phyloP scores from a whole-genome alignment of 1,140 invertebrate species.

The Hyles vespertilio region DNA sequence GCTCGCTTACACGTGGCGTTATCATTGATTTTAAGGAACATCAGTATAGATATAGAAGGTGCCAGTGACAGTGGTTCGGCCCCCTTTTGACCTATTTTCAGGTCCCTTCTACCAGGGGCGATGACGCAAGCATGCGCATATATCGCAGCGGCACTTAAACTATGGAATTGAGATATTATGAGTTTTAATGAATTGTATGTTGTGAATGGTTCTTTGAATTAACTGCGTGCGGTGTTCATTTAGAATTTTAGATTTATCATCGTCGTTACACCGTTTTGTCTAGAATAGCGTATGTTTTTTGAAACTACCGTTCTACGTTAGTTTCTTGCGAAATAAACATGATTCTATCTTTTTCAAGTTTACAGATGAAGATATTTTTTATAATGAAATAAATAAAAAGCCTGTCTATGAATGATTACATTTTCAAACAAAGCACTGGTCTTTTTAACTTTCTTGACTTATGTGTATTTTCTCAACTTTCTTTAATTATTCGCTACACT shows the following conservation, averaged over 20 bases:
- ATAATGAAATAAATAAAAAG: too few relatives aligned
- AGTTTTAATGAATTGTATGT: too few relatives aligned
- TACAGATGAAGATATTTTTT: too few relatives aligned
- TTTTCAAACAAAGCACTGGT: too few relatives aligned
- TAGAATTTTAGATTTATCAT: neutral
- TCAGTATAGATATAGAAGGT: slow-evolving; percentile 25
- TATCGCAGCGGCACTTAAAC: slow-evolving; percentile 2
- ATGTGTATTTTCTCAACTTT: too few relatives aligned
- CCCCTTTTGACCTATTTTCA: slow-evolving; percentile 70
- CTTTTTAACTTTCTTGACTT: too few relatives aligned
- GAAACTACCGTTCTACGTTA: too few relatives aligned
- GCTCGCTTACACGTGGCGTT: slow-evolving; percentile 25
- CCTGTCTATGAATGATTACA: too few relatives aligned
- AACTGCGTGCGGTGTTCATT: neutral
- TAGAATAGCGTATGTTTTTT: too few relatives aligned
- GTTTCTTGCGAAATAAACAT: too few relatives aligned
- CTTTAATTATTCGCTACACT: too few relatives aligned
- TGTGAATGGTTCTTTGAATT: neutral
- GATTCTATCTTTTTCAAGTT: too few relatives aligned
- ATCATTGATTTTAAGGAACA: slow-evolving; percentile 24
- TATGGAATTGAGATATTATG: neutral
- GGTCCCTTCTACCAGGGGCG: slow-evolving; percentile 47
- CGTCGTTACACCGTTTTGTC: neutral
- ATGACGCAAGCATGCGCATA: slow-evolving; percentile 45
- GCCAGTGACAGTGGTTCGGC: slow-evolving; percentile 64